Percentiles rank a stretch among this genome's conserved stretches.
phyloP scores from a whole-genome alignment of 2,113 vertebrate species.

The Malurus alboscapulatus region DNA sequence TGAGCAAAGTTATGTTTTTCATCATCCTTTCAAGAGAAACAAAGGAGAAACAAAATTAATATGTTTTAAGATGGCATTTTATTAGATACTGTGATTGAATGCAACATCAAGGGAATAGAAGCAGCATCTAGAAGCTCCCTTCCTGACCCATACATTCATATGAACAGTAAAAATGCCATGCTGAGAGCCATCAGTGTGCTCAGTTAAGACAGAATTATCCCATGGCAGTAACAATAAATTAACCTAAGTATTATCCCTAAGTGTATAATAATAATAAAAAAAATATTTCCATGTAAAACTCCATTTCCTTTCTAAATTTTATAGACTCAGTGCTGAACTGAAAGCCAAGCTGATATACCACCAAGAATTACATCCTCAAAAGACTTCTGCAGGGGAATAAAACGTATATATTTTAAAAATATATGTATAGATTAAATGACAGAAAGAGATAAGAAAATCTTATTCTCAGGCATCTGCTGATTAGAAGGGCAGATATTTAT shows the following conservation, averaged over 20 bases:
- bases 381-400: background rate
- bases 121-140: background rate
- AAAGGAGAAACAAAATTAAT: background rate
- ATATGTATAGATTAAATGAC: background rate
- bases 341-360: background rate
- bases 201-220: background rate
- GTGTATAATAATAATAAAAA: slow-evolving; percentile 24
- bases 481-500: background rate
- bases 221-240: slow-evolving; percentile 20
- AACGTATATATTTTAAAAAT: slow-evolving; percentile 2
- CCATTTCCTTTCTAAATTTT: slow-evolving; percentile 5
- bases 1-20: background rate
- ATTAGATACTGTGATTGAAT: slow-evolving; percentile 5
- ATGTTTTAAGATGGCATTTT: background rate
- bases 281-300: background rate
- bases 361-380: background rate
- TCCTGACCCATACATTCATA: background rate
- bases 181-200: background rate
- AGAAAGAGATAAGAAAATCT: background rate
- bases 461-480: background rate
- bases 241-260: background rate
- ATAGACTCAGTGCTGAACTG: background rate
- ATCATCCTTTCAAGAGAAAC: background rate
- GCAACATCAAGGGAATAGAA: background rate
- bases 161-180: slow-evolving; percentile 5